These are phyloP conservation scores for Andrena trimmerana DNA, from an alignment of 2,888 invertebrate genomes.

Conservation along the genomic window DNA sequence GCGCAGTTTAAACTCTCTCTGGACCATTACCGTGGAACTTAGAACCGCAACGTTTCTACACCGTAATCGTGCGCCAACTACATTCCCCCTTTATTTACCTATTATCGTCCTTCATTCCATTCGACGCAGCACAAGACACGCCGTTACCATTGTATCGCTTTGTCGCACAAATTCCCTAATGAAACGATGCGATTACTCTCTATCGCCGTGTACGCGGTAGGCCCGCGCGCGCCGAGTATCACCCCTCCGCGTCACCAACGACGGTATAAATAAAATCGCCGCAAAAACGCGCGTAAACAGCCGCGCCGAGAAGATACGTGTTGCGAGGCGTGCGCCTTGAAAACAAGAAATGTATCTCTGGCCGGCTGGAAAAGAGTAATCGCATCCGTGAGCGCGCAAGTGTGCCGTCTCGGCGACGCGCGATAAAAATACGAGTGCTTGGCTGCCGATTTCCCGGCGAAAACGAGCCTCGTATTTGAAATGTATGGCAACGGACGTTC, in stretches of 20 bases:
- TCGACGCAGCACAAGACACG: background rate
- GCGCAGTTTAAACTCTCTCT: background rate
- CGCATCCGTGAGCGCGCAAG: background rate
- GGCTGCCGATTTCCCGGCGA: conserved; percentile 14
- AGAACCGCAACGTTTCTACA: background rate
- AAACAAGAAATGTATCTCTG: conserved; percentile 12
- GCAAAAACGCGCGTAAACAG: conserved; percentile 54
- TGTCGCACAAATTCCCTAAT: background rate
- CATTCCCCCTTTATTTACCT: background rate
- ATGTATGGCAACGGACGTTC: background rate
- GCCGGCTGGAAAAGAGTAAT: conserved; percentile 11
- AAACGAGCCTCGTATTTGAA: background rate
- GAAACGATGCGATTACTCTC: conserved; percentile 20
- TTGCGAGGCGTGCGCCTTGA: background rate
- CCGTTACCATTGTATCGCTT: background rate
- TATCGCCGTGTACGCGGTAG: background rate
- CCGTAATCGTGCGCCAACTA: background rate
- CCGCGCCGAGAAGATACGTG: conserved; percentile 18
- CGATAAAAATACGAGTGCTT: conserved; percentile 31
- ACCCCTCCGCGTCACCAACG: background rate
- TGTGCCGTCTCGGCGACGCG: background rate
- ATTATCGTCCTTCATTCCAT: background rate
- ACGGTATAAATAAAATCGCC: conserved; percentile 53
- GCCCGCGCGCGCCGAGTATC: conserved; percentile 17
- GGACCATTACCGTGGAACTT: too few relatives aligned